Evolutionary conservation across 1,140 invertebrate genomes (phyloP).

Genomic region (Lasaia peninsularis): DNA sequence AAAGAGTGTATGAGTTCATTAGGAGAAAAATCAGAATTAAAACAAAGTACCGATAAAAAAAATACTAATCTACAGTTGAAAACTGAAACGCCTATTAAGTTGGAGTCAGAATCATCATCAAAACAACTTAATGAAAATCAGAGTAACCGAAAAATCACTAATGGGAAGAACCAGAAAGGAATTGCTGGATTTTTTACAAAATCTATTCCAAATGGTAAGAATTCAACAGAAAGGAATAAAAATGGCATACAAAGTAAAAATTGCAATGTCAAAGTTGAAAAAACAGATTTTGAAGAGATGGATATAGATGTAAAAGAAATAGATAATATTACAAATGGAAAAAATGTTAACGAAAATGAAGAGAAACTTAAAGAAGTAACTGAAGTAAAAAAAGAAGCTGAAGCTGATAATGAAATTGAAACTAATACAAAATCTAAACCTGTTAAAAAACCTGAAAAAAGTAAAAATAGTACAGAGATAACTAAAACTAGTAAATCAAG

Average conservation of each 20-base stretch:
- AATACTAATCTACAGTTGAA: constrained; percentile 9
- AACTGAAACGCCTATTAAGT: constrained; percentile 37
- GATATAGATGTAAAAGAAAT: constrained; percentile 16
- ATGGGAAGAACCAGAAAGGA: constrained; percentile 42
- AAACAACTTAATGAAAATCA: constrained; percentile 28
- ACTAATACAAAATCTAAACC: constrained; percentile 17
- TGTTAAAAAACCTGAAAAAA: constrained; percentile 25
- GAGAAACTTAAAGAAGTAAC: constrained; percentile 4
- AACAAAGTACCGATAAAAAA: constrained; percentile 13
- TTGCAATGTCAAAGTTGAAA: constrained; percentile 23
- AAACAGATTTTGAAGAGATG: constrained; percentile 20
- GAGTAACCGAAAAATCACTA: constrained; percentile 22
- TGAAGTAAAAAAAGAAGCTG: constrained; percentile 14
- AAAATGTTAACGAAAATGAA: constrained; percentile 3
- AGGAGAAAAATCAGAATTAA: constrained; percentile 21
- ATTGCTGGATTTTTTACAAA: constrained; percentile 61
- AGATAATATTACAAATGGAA: constrained; percentile 23
- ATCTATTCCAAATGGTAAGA: constrained; percentile 32
- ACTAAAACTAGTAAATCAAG: constrained; percentile 19
- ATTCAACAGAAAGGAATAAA: constrained; percentile 23
- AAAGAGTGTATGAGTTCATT: constrained; percentile 22
- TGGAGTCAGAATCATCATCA: constrained; percentile 26
- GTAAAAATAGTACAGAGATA: constrained; percentile 23
- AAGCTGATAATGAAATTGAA: constrained; percentile 16
- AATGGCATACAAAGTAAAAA: constrained; percentile 18